Conservation (phyloP, 2,797 vertebrate genomes). For the Myotis pilosus region DNA sequence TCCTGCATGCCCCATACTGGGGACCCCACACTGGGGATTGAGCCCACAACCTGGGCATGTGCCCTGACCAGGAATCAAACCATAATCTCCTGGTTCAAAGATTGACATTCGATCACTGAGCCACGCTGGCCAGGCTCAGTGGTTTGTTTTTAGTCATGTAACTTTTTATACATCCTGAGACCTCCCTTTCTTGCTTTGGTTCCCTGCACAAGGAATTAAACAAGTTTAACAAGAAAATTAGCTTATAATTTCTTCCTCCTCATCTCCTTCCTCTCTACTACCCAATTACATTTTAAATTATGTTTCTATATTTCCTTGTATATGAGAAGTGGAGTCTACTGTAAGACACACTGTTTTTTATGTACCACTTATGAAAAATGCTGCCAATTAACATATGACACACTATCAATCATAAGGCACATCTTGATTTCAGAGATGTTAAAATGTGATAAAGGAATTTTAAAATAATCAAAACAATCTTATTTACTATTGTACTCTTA, state of each 20-base stretch:
- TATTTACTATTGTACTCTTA: not conserved
- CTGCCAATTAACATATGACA: not conserved
- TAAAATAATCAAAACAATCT: not conserved
- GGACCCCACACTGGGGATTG: no score
- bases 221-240: constrained; percentile 19
- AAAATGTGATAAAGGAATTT: constrained; percentile 2
- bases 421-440: not conserved
- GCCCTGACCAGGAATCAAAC: no score
- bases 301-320: not conserved
- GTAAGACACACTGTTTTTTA: not conserved
- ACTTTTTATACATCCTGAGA: not conserved
- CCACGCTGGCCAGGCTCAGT: not conserved
- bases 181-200: not conserved
- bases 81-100: no score
- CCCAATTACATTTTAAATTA: not conserved
- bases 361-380: not conserved
- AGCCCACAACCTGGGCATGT: no score
- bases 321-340: not conserved
- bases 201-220: not conserved
- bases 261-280: not conserved
- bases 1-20: no score
- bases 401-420: not conserved
- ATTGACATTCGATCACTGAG: no score
- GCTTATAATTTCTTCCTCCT: constrained; percentile 7
- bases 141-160: not conserved